Evolutionary conservation across 2,797 vertebrate genomes (phyloP), one percentile per base, ranked within the genome.

Genomic region (Chromis chromis): DNA sequence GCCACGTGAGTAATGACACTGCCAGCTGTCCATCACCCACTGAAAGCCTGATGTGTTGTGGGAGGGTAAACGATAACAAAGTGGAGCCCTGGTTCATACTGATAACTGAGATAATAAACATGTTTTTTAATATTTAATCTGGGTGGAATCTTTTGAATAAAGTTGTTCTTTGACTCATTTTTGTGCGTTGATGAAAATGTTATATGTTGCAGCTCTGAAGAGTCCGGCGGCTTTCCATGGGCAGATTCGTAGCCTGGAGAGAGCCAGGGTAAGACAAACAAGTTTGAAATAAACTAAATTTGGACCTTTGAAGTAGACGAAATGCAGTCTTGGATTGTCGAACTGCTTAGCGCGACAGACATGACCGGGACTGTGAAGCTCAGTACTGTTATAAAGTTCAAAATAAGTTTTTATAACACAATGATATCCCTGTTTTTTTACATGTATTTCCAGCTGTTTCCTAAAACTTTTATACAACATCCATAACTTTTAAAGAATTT

Each of bases 181-280:
- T 36, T 67, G 19, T 70, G 22, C 39, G 16, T 76, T 78, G 36
- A 75, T 78, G 21, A 69, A 44, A 68, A 48, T 76, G 40, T 58
- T 75, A 0, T 82, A 52, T 76, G 24, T 83, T 78, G 87, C 94
- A 99, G 98, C 98, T 84, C 94, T 99, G 90, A 99, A 99, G 93
- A 99, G 98, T 89, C 98, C 98, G 10, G 98, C 98, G 59, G 97
- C 96, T 78, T 99, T 99, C 94, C 98, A 99, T 25, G 98, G 98
- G 81, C 98, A 99, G 95, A 99, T 98, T 78, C 98, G 98, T 92
- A 99, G 98, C 90, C 93, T 99, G 94, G 98, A 99, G 88, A 93
- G 98, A 94, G 98, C 98, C 90, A 95, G 97, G 95, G 98, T 99
- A 94, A 96, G 95, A 8, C 56, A 4, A 16, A 6, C n/a, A 27